A percentile compares a stretch with the other conserved stretches of the same genome.
phyloP scores from a whole-genome alignment of 2,113 vertebrate species.

The Prunella fulvescens region DNA sequence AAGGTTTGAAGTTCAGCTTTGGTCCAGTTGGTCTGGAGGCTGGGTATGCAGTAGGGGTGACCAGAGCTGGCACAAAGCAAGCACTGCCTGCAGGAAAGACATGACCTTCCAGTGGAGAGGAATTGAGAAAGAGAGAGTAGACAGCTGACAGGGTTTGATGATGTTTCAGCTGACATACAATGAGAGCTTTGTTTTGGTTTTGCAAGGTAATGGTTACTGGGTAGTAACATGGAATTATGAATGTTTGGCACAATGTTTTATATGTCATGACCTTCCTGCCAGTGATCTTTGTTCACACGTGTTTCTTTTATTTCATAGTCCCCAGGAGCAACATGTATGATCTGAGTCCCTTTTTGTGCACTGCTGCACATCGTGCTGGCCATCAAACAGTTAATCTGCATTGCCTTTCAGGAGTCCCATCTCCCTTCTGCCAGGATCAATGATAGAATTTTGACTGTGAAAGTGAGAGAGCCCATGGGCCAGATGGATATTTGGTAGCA shows the following conservation, averaged over 20 bases:
- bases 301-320: background rate
- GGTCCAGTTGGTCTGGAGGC: background rate
- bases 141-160: background rate
- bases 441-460: background rate
- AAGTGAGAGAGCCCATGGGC: background rate
- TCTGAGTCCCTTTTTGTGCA: background rate
- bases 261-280: background rate
- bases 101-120: background rate
- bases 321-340: background rate
- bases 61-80: background rate
- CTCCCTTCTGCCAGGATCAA: constrained; percentile 1
- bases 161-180: background rate
- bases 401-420: background rate
- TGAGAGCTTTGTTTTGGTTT: background rate
- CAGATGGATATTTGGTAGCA: constrained; percentile 18
- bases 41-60: background rate
- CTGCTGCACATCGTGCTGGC: background rate
- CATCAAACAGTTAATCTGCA: background rate
- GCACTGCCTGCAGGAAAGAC: background rate
- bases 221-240: background rate
- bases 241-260: background rate
- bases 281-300: background rate
- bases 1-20: background rate
- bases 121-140: background rate
- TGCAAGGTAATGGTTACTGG: background rate